Base-by-base conservation (phyloP, 1,140 invertebrate species). In the Cydia splendana region DNA sequence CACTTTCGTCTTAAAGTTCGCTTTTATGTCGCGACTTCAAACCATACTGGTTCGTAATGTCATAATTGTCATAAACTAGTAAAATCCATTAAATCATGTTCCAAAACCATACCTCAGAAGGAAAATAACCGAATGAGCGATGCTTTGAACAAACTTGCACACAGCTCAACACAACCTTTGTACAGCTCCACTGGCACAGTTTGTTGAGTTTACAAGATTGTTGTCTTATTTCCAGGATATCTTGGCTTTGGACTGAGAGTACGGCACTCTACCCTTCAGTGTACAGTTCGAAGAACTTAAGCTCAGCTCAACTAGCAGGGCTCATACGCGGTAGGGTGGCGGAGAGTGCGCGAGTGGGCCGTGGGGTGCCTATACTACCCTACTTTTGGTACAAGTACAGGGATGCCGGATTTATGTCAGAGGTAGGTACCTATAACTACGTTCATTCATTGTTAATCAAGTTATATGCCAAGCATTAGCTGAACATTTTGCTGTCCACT, bases 371-470 rank as follows among this genome's bases (percentile, higher is more conserved):
- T 0, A 93, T 96, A 4, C 89, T 95, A 28, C 94, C 95, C 0
- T 97, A 97, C 86, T 95, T 95, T 77, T 96, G 96, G 95, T 96
- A 94, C 86, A 95, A 95, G 83, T 96, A 96, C 83, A 92, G 95
- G 57, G 96, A 96, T 78, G 94, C 92, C 2, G 84, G 90, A 6
- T 96, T 94, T 80, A 83, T 96, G 24, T 93, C 79, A 7, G 88
- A 94, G 89, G 95, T 96, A 81, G 9, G 53, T 57, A 3, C 20
- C 9, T 48, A 42, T 12, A n/a, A n/a, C n/a, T 13, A 48, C 7
- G 1, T 48, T 9, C 13, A 13, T 48, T 48, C 13, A 48, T 0
- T 48, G 45, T 12, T 15, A 13, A 48, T 15, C 45, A 48, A 48
- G 7, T 9, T 42, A 42, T 42, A 42, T 42, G 4, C 10, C 7